phyloP scores from a whole-genome alignment of 2,888 invertebrate genomes.

The Andrena hattorfiana region DNA sequence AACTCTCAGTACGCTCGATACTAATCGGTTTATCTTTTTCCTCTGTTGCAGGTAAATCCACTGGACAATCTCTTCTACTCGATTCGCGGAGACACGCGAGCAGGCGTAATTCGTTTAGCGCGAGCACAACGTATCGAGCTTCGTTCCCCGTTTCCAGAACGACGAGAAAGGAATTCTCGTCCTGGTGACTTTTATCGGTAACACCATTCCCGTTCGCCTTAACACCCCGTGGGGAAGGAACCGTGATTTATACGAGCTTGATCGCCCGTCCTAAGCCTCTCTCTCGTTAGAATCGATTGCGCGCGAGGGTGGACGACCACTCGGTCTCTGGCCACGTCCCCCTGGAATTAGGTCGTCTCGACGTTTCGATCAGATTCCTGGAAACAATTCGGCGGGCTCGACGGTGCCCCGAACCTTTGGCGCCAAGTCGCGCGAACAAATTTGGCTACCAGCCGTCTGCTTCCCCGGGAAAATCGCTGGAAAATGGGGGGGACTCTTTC shows the following conservation, averaged over 20 bases:
- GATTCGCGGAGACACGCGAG: neutral
- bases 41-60: constrained; percentile 75
- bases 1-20: neutral
- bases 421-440: constrained; percentile 23
- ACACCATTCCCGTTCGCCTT: constrained; percentile 64
- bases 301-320: constrained; percentile 43
- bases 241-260: constrained; percentile 67
- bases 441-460: neutral
- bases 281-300: constrained; percentile 71
- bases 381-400: constrained; percentile 59
- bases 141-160: constrained; percentile 1
- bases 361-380: constrained; percentile 58
- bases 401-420: constrained; percentile 10
- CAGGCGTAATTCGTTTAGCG: constrained; percentile 17
- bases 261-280: constrained; percentile 66
- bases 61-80: neutral
- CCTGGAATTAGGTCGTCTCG: constrained; percentile 64
- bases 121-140: constrained; percentile 23
- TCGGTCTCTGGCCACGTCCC: constrained; percentile 49
- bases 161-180: constrained; percentile 24
- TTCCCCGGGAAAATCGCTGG: neutral
- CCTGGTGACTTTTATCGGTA: constrained; percentile 65
- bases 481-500: no score
- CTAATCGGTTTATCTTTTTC: constrained; percentile 31
- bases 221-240: constrained; percentile 56